These are phyloP conservation scores for Pterobdella sp. DNA, from an alignment of 2,888 invertebrate genomes.

Conservation along the genomic window DNA sequence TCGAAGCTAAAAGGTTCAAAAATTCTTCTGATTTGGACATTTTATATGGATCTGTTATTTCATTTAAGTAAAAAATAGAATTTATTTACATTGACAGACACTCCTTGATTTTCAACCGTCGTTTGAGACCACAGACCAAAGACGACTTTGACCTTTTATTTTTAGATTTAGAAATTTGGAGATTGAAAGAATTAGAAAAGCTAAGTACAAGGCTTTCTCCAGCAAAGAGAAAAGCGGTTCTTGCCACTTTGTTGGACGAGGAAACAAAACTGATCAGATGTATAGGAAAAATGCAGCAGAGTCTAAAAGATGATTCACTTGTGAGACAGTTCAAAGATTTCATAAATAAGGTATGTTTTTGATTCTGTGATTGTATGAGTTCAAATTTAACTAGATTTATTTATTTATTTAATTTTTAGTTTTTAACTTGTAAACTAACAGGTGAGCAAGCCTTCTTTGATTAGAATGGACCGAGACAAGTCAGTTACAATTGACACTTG, in stretches of 20 bases:
- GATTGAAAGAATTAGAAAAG: slow-evolving; percentile 5
- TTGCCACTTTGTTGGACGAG: slow-evolving; percentile 21
- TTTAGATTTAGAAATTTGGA: slow-evolving; percentile 21
- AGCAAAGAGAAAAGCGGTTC: slow-evolving; percentile 17
- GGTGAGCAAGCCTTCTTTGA: slow-evolving; percentile 16
- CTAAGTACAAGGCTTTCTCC: background rate
- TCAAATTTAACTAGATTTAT: background rate
- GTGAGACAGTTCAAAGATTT: background rate
- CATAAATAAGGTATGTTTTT: slow-evolving; percentile 18
- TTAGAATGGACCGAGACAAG: background rate
- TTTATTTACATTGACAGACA: background rate
- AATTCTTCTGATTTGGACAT: background rate
- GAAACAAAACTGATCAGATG: slow-evolving; percentile 21
- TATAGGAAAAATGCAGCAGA: slow-evolving; percentile 17
- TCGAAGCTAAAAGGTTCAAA: slow-evolving; percentile 2
- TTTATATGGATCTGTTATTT: too few species aligned
- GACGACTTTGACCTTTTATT: slow-evolving; percentile 27
- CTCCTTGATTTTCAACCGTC: slow-evolving; percentile 3
- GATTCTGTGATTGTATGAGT: background rate
- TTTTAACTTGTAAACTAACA: background rate
- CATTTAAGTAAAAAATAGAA: background rate
- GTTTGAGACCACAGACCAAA: slow-evolving; percentile 18
- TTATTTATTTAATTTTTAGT: background rate
- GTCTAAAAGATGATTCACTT: slow-evolving; percentile 7
- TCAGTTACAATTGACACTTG: slow-evolving; percentile 17